Evolutionary conservation across 2,888 invertebrate genomes (phyloP).

Genomic region (Orthosia incerta): DNA sequence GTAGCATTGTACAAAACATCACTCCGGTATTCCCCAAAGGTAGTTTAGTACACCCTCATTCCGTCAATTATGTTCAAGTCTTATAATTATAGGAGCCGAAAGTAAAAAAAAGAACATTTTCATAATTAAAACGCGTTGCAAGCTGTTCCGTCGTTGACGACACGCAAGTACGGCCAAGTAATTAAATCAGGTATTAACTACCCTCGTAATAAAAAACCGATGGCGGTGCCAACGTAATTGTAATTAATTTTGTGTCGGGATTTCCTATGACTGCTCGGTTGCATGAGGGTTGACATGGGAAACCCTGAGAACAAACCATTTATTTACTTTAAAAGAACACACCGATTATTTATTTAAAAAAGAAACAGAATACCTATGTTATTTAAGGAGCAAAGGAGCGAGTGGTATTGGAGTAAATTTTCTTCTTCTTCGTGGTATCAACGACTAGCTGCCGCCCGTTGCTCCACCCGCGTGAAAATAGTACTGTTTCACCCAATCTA

Average conservation of each 20-base stretch:
- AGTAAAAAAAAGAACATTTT: not conserved
- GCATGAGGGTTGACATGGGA: slow-evolving; percentile 23
- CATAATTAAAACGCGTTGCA: slow-evolving; percentile 35
- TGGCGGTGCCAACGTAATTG: slow-evolving; percentile 33
- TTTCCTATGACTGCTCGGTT: slow-evolving; percentile 60
- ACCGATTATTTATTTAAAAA: too few relatives aligned
- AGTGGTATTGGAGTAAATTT: too few relatives aligned
- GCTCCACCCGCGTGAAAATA: too few relatives aligned
- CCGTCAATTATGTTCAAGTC: too few relatives aligned
- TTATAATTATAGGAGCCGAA: too few relatives aligned
- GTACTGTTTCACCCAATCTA: too few relatives aligned
- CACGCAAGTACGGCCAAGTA: slow-evolving; percentile 62
- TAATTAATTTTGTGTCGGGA: slow-evolving; percentile 57
- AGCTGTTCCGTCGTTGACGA: slow-evolving; percentile 9
- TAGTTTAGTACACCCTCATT: too few relatives aligned
- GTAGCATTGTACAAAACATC: too few relatives aligned
- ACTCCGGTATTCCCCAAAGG: too few relatives aligned
- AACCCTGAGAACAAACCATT: slow-evolving; percentile 7
- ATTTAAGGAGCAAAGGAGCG: not conserved
- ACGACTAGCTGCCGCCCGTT: too few relatives aligned
- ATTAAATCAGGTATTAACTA: slow-evolving; percentile 67
- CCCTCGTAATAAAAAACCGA: slow-evolving; percentile 60
- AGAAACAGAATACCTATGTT: slow-evolving; percentile 3
- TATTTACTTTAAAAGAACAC: too few relatives aligned
- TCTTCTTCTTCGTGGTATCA: too few relatives aligned